Evolutionary conservation across 1,140 invertebrate genomes (phyloP).

Genomic region (Polyergus mexicanus): DNA sequence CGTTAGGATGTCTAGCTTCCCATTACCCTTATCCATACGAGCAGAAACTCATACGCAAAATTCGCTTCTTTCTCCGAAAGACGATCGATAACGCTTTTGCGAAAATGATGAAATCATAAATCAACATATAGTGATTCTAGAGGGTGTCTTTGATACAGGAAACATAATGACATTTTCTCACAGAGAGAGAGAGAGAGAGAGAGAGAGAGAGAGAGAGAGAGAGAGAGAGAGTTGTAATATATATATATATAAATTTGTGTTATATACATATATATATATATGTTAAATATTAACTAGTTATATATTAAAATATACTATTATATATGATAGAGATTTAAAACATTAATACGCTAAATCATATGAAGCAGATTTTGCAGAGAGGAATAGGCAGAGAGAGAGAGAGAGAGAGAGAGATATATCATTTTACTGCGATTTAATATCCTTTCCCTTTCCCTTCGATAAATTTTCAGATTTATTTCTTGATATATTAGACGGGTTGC

Average conservation of each 20-base stretch:
- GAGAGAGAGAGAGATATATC: background rate
- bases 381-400: too few species aligned
- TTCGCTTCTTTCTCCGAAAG: slow-evolving; percentile 50
- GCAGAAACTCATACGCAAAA: slow-evolving; percentile 64
- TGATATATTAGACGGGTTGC: background rate
- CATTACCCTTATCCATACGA: slow-evolving; percentile 18
- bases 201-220: too few species aligned
- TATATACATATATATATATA: background rate
- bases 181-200: background rate
- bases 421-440: slow-evolving; percentile 19
- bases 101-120: slow-evolving; percentile 58
- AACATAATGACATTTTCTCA: background rate
- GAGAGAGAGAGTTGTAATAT: too few species aligned
- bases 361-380: slow-evolving; percentile 6
- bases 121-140: slow-evolving; percentile 22
- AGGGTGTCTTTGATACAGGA: background rate
- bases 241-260: too few species aligned
- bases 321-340: background rate
- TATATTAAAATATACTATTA: background rate
- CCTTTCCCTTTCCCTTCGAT: too few species aligned
- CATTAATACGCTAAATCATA: background rate
- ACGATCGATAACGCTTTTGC: background rate
- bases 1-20: slow-evolving; percentile 35
- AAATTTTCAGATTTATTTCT: background rate
- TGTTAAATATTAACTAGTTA: background rate